Conservation (phyloP, 2,888 invertebrate species). For the Trichopoda pennipes region DNA sequence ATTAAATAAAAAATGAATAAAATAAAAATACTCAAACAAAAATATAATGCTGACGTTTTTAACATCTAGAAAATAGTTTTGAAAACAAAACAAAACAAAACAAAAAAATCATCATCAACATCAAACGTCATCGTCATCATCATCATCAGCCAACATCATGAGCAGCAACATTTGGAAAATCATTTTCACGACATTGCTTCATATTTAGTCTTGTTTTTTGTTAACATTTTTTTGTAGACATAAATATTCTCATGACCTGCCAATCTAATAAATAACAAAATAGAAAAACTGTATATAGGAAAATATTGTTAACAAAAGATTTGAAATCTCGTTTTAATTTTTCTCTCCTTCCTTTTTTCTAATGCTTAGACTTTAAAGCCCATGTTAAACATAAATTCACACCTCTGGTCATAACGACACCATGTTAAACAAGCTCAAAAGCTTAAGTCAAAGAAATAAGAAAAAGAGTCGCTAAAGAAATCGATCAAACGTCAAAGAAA, state of each 20-base stretch:
- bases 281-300: constrained; percentile 44
- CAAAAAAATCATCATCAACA: constrained; percentile 53
- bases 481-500: constrained; percentile 72
- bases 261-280: constrained; percentile 66
- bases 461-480: constrained; percentile 66
- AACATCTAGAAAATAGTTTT: not conserved
- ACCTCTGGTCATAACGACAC: constrained; percentile 70
- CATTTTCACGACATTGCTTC: constrained; percentile 69
- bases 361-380: constrained; percentile 54
- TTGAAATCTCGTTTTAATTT: constrained; percentile 35
- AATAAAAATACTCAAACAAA: constrained; percentile 29
- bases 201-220: constrained; percentile 51
- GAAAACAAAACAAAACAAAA: too few relatives aligned
- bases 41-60: constrained; percentile 55
- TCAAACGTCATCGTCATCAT: constrained; percentile 56
- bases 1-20: constrained; percentile 48
- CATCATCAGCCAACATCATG: constrained; percentile 42
- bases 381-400: constrained; percentile 70
- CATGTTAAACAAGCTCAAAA: constrained; percentile 64
- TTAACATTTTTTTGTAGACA: constrained; percentile 30
- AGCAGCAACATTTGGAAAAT: constrained; percentile 65
- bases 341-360: constrained; percentile 8
- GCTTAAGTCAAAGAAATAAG: constrained; percentile 47
- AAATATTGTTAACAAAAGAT: constrained; percentile 60
- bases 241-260: constrained; percentile 71